A percentile compares a stretch with the other conserved stretches of the same genome.
These are phyloP conservation scores for Thymelicus sylvestris DNA, from an alignment of 2,888 invertebrate genomes.

Conservation along the genomic window DNA sequence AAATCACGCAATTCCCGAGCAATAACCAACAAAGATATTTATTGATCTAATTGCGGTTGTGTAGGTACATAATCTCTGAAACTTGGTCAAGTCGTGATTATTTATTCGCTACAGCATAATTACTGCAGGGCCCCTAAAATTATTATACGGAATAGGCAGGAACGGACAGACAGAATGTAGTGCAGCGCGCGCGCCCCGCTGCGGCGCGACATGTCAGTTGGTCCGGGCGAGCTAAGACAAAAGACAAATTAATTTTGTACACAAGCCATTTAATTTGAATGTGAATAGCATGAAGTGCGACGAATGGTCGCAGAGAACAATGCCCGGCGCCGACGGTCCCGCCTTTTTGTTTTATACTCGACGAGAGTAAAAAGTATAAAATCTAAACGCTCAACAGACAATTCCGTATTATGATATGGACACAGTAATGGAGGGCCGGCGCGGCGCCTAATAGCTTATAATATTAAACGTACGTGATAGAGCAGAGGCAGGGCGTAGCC, in stretches of 20 bases:
- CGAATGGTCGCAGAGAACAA: constrained; percentile 83
- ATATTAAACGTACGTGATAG: constrained; percentile 81
- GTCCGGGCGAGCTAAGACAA: constrained; percentile 74
- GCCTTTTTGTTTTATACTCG: constrained; percentile 79
- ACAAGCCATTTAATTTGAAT: constrained; percentile 84
- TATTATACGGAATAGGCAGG: constrained; percentile 36
- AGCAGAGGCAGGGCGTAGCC: constrained; percentile 52
- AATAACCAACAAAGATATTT: constrained; percentile 8
- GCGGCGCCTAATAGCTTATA: constrained; percentile 81
- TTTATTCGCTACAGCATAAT: constrained; percentile 37
- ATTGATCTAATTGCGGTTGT: constrained; percentile 13
- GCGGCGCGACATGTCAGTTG: constrained; percentile 74
- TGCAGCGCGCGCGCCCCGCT: constrained; percentile 62
- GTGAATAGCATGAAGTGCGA: constrained; percentile 85
- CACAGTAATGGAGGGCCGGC: constrained; percentile 79
- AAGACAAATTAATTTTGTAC: constrained; percentile 85
- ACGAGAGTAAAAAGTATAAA: constrained; percentile 80
- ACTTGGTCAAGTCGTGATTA: constrained; percentile 30
- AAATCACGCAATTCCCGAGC: not conserved
- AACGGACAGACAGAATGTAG: constrained; percentile 34
- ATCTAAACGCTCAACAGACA: constrained; percentile 78
- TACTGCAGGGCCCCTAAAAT: constrained; percentile 35
- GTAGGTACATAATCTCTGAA: constrained; percentile 12
- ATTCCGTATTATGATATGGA: constrained; percentile 84
- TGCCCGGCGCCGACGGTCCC: constrained; percentile 79